Conservation (phyloP, 2,797 vertebrate genomes). For the Rhincodon typus region DNA sequence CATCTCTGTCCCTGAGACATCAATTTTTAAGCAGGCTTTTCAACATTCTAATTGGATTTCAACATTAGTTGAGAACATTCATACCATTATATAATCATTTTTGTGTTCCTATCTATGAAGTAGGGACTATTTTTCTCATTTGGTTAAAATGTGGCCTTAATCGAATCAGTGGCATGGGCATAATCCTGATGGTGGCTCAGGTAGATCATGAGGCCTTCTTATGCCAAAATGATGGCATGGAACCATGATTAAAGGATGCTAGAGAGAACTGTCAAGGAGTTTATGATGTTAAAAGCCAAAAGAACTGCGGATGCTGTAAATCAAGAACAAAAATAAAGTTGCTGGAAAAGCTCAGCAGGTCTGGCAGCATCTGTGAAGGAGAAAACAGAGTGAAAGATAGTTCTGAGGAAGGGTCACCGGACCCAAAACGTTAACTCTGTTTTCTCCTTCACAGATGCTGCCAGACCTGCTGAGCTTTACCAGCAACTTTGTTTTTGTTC, state of each 20-base stretch:
- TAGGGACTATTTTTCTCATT: not conserved
- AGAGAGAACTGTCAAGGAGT: not conserved
- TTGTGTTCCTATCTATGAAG: not conserved
- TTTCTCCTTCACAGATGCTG: no score
- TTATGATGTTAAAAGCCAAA: not conserved
- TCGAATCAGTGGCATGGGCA: not conserved
- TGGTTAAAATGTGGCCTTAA: not conserved
- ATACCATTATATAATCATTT: not conserved
- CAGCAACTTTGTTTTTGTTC: no score
- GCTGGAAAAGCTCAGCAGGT: no score
- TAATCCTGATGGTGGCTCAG: not conserved
- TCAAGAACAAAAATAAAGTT: no score
- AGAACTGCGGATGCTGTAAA: no score
- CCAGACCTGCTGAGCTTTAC: no score
- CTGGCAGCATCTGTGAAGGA: no score
- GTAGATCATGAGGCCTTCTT: not conserved
- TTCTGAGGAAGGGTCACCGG: no score
- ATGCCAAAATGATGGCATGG: not conserved
- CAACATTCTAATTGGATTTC: slow-evolving; percentile 8
- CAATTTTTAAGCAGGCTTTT: not conserved
- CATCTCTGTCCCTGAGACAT: not conserved
- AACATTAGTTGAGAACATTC: not conserved
- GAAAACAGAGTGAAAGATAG: no score
- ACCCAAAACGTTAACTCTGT: no score
- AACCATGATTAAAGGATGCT: not conserved